Evolutionary conservation across 2,888 invertebrate genomes (phyloP).

Genomic region (Bombyx huttoni): DNA sequence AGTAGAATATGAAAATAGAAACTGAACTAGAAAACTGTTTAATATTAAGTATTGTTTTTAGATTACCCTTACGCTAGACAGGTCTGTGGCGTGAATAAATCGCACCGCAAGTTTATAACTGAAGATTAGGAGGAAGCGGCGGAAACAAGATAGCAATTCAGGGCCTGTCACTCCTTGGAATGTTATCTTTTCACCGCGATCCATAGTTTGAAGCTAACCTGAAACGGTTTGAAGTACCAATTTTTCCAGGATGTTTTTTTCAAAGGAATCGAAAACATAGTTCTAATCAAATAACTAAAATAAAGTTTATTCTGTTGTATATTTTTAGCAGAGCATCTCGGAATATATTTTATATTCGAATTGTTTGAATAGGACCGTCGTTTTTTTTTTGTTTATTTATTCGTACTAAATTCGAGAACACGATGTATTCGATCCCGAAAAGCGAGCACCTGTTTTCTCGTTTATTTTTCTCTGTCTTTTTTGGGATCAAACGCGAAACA

Average conservation of each 20-base stretch:
- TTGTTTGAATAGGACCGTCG: not conserved
- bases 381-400: not conserved
- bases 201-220: conserved; percentile 11
- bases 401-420: not conserved
- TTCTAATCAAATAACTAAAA: too few species aligned
- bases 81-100: not conserved
- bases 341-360: too few species aligned
- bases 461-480: not conserved
- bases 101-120: conserved; percentile 7
- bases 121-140: conserved; percentile 5
- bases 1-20: too few species aligned
- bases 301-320: too few species aligned
- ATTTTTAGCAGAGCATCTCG: too few species aligned
- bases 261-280: not conserved
- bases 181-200: conserved; percentile 11
- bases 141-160: conserved; percentile 7
- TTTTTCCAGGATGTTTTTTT: not conserved
- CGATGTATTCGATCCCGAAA: not conserved
- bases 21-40: too few species aligned
- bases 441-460: not conserved
- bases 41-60: too few species aligned
- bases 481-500: not conserved
- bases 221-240: conserved; percentile 10
- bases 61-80: not conserved
- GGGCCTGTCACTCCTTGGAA: conserved; percentile 9